Evolutionary conservation across 1,140 invertebrate genomes (phyloP), one percentile per base, ranked within the genome.

Genomic region (Leguminivora glycinivorella): DNA sequence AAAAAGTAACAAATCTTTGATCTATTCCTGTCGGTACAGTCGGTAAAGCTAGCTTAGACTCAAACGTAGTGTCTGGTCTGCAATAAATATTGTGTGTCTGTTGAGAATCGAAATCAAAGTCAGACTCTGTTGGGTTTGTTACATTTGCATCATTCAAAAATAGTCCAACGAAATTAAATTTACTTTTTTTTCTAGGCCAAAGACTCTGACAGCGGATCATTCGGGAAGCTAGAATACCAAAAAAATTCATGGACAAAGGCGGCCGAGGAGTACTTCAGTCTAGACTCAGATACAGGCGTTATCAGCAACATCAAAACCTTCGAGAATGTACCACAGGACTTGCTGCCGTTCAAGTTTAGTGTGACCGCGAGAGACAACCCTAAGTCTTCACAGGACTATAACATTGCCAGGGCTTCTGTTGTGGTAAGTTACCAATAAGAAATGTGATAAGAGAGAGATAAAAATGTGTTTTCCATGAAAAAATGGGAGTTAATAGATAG

Each of bases 201-300:
- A 72, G 97, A 98, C 84, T 94, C 93, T 70, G 97, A 98, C 75
- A 96, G 95, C 70, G 96, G 96, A 4, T 94, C 95, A 71, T 96
- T 94, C 81, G 96, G 96, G 0, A 94, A 94, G 78, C 90, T 98
- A 1, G 93, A 95, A 66, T 98, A 96, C 79, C 93, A 93, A 24
- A 93, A 96, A 72, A 86, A 94, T 5, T 92, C 92, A 0, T 93
- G 93, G 77, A 93, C 93, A 0, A 93, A 93, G 71, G 88, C 85
- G n/a, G 93, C 93, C 1, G 93, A 93, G 4, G 94, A 94, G 68
- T 96, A 95, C 79, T 97, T 98, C 74, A 89, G 88, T 7, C 93
- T 98, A n/a, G 95, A 97, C 72, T 77, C 93, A 0, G 93, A 93
- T 9, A 94, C 95, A 0, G 96, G 96, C 0, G 94, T 96, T 29